phyloP scores from a whole-genome alignment of 2,797 vertebrate genomes.

The Tolypeutes matacus region DNA sequence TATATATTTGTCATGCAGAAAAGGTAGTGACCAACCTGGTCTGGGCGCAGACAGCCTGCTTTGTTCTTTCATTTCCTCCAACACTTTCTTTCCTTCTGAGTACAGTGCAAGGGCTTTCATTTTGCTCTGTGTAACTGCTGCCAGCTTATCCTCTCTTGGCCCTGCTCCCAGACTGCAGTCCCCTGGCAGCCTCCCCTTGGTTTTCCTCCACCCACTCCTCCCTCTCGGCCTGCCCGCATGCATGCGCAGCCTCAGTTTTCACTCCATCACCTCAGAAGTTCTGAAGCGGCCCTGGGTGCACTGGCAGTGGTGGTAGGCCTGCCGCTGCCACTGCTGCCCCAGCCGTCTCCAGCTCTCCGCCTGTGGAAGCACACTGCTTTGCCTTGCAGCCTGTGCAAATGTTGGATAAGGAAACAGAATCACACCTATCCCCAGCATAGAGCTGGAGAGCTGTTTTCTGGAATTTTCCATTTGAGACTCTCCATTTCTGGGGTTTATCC shows the following conservation, averaged over 20 bases:
- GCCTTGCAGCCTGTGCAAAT: slow-evolving; percentile 81
- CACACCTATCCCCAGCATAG: slow-evolving; percentile 43
- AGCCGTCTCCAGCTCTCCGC: neutral
- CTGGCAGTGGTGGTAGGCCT: accelerated
- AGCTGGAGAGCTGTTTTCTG: slow-evolving; percentile 64
- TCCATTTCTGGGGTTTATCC: slow-evolving; percentile 76
- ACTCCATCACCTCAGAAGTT: slow-evolving; percentile 51
- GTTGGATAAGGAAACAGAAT: slow-evolving; percentile 74
- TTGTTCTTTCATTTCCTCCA: slow-evolving; percentile 80
- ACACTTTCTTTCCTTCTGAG: slow-evolving; percentile 66
- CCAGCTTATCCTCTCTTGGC: slow-evolving; percentile 69
- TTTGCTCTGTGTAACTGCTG: slow-evolving; percentile 44
- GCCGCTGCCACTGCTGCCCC: neutral
- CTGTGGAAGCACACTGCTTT: slow-evolving; percentile 75
- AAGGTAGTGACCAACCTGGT: slow-evolving; percentile 83
- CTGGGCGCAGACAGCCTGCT: slow-evolving; percentile 79
- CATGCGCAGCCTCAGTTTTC: slow-evolving; percentile 82
- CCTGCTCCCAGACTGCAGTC: slow-evolving; percentile 80
- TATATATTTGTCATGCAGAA: slow-evolving; percentile 85
- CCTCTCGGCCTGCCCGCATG: slow-evolving; percentile 76
- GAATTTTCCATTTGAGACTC: slow-evolving; percentile 62
- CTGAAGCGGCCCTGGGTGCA: slow-evolving; percentile 15
- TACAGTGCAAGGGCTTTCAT: slow-evolving; percentile 63
- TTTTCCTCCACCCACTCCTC: neutral
- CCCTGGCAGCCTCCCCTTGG: slow-evolving; percentile 68